phyloP scores from a whole-genome alignment of 2,797 vertebrate genomes.

The Manis pentadactyla region DNA sequence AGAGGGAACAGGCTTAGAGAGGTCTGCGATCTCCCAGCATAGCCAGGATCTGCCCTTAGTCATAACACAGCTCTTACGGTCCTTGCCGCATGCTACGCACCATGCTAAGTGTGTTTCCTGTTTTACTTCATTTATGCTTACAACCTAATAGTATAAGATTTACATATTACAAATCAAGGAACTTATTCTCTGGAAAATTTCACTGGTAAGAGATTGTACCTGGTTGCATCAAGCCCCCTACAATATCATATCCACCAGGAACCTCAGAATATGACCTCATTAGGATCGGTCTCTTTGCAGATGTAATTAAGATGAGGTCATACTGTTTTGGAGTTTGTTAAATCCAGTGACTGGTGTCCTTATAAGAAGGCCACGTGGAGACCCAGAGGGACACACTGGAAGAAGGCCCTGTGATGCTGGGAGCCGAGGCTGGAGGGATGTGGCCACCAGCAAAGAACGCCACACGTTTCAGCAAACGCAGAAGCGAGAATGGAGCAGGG shows the following conservation, averaged over 20 bases:
- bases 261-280: neutral
- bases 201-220: neutral
- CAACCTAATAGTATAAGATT: neutral
- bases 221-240: neutral
- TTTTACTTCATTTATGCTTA: neutral
- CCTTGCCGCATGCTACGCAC: neutral
- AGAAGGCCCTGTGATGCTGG: neutral
- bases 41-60: neutral
- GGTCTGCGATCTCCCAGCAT: neutral
- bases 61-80: neutral
- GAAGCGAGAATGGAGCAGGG: neutral
- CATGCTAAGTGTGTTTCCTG: neutral
- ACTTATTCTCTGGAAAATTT: neutral
- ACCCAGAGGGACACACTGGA: neutral
- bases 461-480: rapidly evolving
- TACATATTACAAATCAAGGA: neutral
- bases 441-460: neutral
- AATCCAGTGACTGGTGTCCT: neutral
- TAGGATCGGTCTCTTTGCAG: neutral
- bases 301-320: neutral
- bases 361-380: neutral
- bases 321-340: neutral
- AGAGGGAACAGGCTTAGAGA: neutral
- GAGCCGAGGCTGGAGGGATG: no score
- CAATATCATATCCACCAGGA: neutral